Evolutionary conservation across 92 coral and sea anemone genomes (phyloP), one percentile per base, ranked within the genome.

Genomic region (Heteractis magnifica): DNA sequence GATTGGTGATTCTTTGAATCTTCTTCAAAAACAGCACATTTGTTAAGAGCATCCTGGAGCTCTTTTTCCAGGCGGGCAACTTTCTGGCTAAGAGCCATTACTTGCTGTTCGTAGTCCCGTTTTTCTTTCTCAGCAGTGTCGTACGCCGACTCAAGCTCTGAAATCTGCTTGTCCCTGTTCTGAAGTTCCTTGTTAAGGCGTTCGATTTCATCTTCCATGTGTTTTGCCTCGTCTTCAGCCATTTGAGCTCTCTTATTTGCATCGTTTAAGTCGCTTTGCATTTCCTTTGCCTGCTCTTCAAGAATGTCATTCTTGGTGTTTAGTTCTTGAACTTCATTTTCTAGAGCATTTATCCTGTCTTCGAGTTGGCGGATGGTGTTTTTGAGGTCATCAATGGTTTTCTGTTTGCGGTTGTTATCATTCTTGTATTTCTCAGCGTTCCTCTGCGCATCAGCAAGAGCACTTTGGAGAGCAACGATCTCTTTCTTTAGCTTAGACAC

Each of bases 231-330:
- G 62, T 90, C 98, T 76, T 94, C 97, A 7, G 91, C 88, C 71
- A 92, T 94, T 13, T 92, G 91, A 49, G 91, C 93, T 81, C 90
- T 88, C 74, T 91, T 95, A 78, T 92, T 95, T 14, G 92, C 98
- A 78, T 92, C 97, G 87, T 94, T 75, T 10, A 91, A 84, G 77
- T 97, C 95, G 56, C 93, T 97, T 65, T 94, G 96, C 79, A 94
- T 86, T 79, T 97, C 98, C 78, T 92, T 92, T 84, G 96, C 95
- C 84, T 97, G 97, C 50, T 97, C 98, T 86, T 94, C 99, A 8
- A 97, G 93, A 84, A 97, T 93, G 85, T 92, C 95, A 76, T 95
- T 94, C 86, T 97, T 93, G 19, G 94, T 84, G 83, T 97, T 93
- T 52, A 92, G 91, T 49, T 97, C 94, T 51, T 93, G 85, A 44